Base-by-base conservation (phyloP, 1,140 invertebrate species). In the Tetranychus cinnabarinus region DNA sequence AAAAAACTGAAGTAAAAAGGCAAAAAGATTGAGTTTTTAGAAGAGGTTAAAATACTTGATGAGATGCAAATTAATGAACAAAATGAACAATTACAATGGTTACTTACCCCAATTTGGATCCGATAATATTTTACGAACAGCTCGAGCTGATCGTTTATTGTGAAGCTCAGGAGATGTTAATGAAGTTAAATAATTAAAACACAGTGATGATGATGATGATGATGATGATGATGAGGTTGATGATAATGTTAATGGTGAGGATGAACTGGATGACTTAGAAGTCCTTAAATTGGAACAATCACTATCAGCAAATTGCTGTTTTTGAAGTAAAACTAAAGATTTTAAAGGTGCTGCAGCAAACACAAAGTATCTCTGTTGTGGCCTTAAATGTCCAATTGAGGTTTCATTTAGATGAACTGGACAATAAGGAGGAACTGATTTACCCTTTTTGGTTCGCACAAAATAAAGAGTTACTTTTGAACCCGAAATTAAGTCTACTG, bases 261-360 rank as follows among this genome's bases (percentile, higher is more conserved):
- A 42, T 42, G 48, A 52, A 8, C 12, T 12, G 6, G 10, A 59
- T 58, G 50, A 15, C 50, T n/a, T 4, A 37, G 56, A 34, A 6
- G 56, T 36, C 34, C 56, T 57, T 57, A 57, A 57, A n/a, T 57
- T 52, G 36, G 7, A 8, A 37, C 34, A 56, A 36, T 56, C 55
- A 15, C 33, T 34, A 34, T n/a, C 15, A 36, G 15, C 55, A 56
- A 33, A 36, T 59, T 31, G 58, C 39, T 47, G 58, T 34, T 35
- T 42, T 10, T 60, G 59, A 3, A 59, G 35, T 31, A n/a, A 23
- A 15, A 31, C 6, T 2, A 60, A 34, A 3, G 47, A 34, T 7
- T 34, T 50, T 31, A 60, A n/a, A 12, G 37, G 60, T 31, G 63
- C 35, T 13, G 65, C 50, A 36, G 66, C 66, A 56, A 65, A 67